phyloP scores from a whole-genome alignment of 2,888 invertebrate species.

The Coleophora deauratella region DNA sequence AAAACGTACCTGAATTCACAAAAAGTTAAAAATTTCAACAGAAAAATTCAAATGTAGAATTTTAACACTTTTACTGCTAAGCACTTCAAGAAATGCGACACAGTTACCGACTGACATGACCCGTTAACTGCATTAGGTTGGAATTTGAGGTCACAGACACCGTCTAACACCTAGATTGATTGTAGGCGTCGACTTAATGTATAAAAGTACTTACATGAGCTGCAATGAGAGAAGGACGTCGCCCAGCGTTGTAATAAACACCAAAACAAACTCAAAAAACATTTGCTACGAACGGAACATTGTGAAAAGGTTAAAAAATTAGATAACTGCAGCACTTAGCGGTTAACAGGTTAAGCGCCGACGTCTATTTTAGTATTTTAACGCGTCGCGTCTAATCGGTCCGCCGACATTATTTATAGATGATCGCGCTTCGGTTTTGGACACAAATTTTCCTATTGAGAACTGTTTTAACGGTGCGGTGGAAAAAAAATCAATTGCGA shows the following conservation, averaged over 20 bases:
- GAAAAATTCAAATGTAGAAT: too few species aligned
- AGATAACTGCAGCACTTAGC: slow-evolving; percentile 4
- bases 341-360: slow-evolving; percentile 7
- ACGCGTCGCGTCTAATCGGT: background rate
- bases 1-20: too few species aligned
- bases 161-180: slow-evolving; percentile 25
- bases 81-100: slow-evolving; percentile 8
- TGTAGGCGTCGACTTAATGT: slow-evolving; percentile 13
- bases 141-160: slow-evolving; percentile 51
- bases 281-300: slow-evolving; percentile 4
- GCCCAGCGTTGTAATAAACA: background rate
- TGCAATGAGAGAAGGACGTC: background rate
- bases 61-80: slow-evolving; percentile 20
- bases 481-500: slow-evolving; percentile 59
- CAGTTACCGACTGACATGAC: background rate
- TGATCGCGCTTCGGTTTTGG: too few species aligned
- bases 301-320: slow-evolving; percentile 3
- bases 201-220: slow-evolving; percentile 19
- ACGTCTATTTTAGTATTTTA: slow-evolving; percentile 10
- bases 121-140: slow-evolving; percentile 50
- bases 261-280: slow-evolving; percentile 2
- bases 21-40: too few species aligned
- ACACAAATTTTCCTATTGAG: background rate
- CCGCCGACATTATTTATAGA: too few species aligned
- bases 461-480: slow-evolving; percentile 28